A percentile compares a stretch with the other conserved stretches of the same genome.
Conservation (phyloP, 2,113 vertebrate genomes). For the Pygoscelis adeliae region DNA sequence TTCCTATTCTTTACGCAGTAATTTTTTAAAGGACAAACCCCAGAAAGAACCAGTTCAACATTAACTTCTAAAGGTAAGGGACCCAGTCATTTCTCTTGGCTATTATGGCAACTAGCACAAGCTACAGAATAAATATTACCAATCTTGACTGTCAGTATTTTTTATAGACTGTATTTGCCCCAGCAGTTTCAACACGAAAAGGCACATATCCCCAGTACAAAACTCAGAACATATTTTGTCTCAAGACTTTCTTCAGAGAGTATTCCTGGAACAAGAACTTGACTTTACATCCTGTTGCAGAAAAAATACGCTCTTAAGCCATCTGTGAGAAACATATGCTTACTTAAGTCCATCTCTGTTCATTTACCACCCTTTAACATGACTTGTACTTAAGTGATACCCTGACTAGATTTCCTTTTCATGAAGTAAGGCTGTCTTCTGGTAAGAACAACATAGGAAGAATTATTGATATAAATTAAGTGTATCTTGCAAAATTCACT, state of each 20-base stretch:
- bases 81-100: background rate
- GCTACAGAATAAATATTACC: background rate
- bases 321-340: background rate
- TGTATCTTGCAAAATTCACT: background rate
- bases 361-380: background rate
- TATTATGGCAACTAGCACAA: background rate
- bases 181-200: background rate
- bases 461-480: background rate
- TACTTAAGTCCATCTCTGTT: background rate
- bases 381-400: background rate
- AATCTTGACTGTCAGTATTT: background rate
- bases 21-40: background rate
- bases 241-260: background rate
- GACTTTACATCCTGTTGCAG: background rate
- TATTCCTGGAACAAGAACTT: background rate
- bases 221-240: background rate
- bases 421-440: background rate
- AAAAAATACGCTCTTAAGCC: background rate
- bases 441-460: background rate
- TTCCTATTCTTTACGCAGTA: background rate
- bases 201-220: background rate
- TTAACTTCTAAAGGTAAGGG: background rate
- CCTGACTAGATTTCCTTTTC: background rate
- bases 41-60: background rate
- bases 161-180: background rate